Evolutionary conservation across 2,888 invertebrate genomes (phyloP).

Genomic region (Proisotoma minuta): DNA sequence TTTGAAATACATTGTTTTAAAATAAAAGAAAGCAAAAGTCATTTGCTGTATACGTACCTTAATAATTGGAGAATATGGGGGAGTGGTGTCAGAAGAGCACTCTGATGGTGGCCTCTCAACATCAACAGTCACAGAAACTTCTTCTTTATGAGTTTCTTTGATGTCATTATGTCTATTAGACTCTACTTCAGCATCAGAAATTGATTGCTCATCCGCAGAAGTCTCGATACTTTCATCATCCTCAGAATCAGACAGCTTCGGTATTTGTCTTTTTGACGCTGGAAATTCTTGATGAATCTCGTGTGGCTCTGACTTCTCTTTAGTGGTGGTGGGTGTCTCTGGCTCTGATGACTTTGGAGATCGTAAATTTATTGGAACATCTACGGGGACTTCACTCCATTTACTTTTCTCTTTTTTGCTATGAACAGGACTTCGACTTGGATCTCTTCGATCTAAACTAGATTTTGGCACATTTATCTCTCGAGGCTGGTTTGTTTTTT

Average conservation of each 20-base stretch:
- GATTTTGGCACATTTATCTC: not conserved
- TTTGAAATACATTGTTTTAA: not conserved
- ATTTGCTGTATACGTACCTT: conserved; percentile 7
- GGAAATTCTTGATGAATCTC: not conserved
- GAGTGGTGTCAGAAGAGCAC: not conserved
- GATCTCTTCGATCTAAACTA: not conserved
- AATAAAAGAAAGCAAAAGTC: not conserved
- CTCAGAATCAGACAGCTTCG: not conserved
- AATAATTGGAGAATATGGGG: conserved; percentile 16
- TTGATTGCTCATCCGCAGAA: not conserved
- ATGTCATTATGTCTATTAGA: not conserved
- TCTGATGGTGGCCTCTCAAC: not conserved
- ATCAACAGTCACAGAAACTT: not conserved
- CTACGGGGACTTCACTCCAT: not conserved
- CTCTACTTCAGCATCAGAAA: not conserved
- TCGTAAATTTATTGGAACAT: not conserved
- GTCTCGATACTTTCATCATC: not conserved
- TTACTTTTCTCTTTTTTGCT: not conserved
- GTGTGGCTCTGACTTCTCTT: not conserved
- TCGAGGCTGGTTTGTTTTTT: not conserved
- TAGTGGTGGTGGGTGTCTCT: not conserved
- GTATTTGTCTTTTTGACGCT: not conserved
- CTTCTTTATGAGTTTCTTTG: too few species aligned
- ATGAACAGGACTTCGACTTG: conserved; percentile 7
- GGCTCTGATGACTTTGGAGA: not conserved